A percentile compares a stretch with the other conserved stretches of the same genome.
These are phyloP conservation scores for Thysanoteuthis rhombus DNA, from an alignment of 2,888 invertebrate species.

Conservation along the genomic window DNA sequence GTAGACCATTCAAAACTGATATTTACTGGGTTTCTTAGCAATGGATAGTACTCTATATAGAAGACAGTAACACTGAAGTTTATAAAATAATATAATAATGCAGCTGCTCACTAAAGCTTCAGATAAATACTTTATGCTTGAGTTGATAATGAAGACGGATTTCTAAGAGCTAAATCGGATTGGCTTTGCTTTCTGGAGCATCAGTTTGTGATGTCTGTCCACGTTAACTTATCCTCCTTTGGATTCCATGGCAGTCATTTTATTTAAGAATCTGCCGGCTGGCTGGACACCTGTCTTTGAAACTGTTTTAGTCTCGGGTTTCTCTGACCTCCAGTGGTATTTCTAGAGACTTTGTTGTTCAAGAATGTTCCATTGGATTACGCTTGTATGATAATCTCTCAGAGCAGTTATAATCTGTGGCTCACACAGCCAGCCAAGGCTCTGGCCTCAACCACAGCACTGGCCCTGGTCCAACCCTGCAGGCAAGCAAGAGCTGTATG, in stretches of 20 bases:
- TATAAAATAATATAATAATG: not conserved
- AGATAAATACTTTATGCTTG: not conserved
- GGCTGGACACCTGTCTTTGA: not conserved
- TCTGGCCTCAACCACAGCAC: not conserved
- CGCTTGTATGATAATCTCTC: not conserved
- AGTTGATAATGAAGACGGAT: not conserved
- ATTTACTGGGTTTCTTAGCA: not conserved
- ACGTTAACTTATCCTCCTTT: not conserved
- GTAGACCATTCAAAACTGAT: not conserved
- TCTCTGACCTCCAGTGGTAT: not conserved
- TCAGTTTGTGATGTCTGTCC: not conserved
- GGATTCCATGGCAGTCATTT: not conserved
- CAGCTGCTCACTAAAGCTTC: not conserved
- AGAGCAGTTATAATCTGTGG: not conserved
- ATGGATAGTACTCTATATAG: not conserved
- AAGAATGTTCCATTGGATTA: not conserved
- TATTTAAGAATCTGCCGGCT: not conserved
- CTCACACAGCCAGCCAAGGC: not conserved
- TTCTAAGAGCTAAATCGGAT: not conserved
- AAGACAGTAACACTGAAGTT: not conserved
- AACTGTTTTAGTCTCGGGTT: not conserved
- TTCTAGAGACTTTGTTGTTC: not conserved
- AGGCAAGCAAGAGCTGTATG: not conserved
- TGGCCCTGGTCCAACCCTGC: not conserved
- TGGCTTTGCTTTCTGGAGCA: not conserved